Percentiles rank a stretch among this genome's conserved stretches.
Evolutionary conservation across 2,797 vertebrate genomes (phyloP).

Genomic region (Gymnothorax javanicus): DNA sequence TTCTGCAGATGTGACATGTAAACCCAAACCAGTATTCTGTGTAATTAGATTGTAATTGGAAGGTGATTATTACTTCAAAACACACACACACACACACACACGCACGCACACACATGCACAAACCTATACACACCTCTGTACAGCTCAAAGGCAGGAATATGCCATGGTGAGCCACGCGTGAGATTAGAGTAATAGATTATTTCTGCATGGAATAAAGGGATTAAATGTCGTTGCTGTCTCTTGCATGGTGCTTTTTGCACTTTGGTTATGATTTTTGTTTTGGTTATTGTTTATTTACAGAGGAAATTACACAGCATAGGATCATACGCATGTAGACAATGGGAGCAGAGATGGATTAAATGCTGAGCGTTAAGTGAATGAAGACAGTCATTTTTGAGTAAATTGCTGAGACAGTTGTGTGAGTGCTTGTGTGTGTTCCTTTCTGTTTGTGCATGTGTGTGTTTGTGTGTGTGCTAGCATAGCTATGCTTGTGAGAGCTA

Average conservation of each 20-base stretch:
- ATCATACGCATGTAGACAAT: constrained; percentile 50
- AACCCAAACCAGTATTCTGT: constrained; percentile 66
- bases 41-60: constrained; percentile 72
- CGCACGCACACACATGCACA: too few relatives aligned
- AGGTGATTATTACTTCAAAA: constrained; percentile 68
- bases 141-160: constrained; percentile 57
- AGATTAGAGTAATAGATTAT: constrained; percentile 66
- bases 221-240: constrained; percentile 56
- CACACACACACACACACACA: constrained; percentile 40
- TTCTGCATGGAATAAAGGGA: constrained; percentile 59
- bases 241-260: constrained; percentile 48
- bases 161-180: constrained; percentile 49
- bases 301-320: constrained; percentile 58
- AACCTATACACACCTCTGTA: constrained; percentile 41
- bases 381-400: constrained; percentile 1
- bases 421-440: constrained; percentile 34
- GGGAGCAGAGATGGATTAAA: constrained; percentile 26
- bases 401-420: constrained; percentile 24
- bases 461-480: neutral
- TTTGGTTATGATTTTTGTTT: constrained; percentile 58
- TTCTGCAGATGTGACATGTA: constrained; percentile 53
- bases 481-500: constrained; percentile 1
- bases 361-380: constrained; percentile 26
- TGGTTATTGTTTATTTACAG: constrained; percentile 59
- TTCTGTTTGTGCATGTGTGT: neutral